Evolutionary conservation across 2,888 invertebrate species (phyloP), one percentile per base, ranked within the genome.

Genomic region (Orthosia cruda): DNA sequence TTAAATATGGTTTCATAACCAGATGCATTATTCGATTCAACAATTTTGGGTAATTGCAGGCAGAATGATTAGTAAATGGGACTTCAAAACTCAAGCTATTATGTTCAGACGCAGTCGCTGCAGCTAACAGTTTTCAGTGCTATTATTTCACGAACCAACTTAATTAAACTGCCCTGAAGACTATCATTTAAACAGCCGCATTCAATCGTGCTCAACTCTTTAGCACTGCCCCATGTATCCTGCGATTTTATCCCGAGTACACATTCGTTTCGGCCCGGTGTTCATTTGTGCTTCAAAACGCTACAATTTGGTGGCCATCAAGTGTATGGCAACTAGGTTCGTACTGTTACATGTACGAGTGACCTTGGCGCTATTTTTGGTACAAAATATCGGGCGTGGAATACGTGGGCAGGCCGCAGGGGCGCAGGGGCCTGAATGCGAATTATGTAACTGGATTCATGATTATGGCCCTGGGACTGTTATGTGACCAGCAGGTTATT

Each of bases 1-100:
- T 93, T 91, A 89, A 92, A 91, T 87, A 88, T 86, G 88, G 90
- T 90, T 91, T 88, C 90, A 92, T 91, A 90, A 91, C 86, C 88
- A 83, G 52, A 77, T 66, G 79, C 74, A 83, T 74, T 81, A 57
- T 63, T 58, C 18, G n/a, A 50, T 63, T 59, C 32, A 20, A 59
- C 40, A 59, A 63, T 50, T 67, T 50, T n/a, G 1, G 16, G 3
- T 4, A 49, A 80, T 59, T 58, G 3, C 4, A 0, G 11, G n/a
- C 18, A 32, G 12, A 47, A 52, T 23, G 13, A 12, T 54, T 18
- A 15, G 15, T n/a, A 7, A 45, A 75, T n/a, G 18, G 20, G 9
- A 18, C 4, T 57, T 50, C 12, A n/a, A n/a, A n/a, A 20, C 49
- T 74, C n/a, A 47, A 40, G 52, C n/a, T 52, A 49, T 59, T 49